These are phyloP conservation scores for Tupaia chinensis DNA, from an alignment of 2,113 vertebrate genomes.

Conservation along the genomic window DNA sequence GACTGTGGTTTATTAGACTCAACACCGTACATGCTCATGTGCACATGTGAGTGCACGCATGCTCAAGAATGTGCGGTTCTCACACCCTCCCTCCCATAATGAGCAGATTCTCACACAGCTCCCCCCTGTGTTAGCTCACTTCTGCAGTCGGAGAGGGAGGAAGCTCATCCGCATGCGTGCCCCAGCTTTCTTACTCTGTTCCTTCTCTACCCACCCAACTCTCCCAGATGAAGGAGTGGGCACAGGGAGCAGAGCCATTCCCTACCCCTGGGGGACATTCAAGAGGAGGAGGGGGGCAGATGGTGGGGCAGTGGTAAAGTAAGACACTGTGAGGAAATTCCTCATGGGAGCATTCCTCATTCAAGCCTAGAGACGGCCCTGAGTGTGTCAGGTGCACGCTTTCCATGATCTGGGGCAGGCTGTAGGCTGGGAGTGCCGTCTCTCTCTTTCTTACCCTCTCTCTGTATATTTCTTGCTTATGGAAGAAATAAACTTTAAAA, in stretches of 20 bases:
- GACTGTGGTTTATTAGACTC: not conserved
- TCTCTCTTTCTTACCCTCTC: no score
- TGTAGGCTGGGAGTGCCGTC: no score
- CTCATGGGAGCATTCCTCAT: no score
- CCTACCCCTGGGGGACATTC: accelerated
- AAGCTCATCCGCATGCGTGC: no score
- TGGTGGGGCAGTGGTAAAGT: no score
- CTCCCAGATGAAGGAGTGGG: no score
- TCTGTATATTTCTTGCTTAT: no score
- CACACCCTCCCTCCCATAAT: not conserved
- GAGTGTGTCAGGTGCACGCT: no score
- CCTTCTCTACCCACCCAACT: not conserved
- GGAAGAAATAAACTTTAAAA: no score
- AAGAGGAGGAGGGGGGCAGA: not conserved
- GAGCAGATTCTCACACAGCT: not conserved
- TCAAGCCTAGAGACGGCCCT: no score
- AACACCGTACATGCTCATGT: accelerated
- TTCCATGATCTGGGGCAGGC: no score
- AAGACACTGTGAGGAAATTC: no score
- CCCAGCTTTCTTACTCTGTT: not conserved
- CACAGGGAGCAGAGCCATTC: not conserved
- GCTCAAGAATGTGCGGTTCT: not conserved
- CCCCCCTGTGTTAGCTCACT: not conserved
- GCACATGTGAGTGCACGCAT: accelerated
- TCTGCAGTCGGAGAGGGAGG: not conserved